These are phyloP conservation scores for Pachycephala philippinensis DNA, from an alignment of 2,113 vertebrate species.

Conservation along the genomic window DNA sequence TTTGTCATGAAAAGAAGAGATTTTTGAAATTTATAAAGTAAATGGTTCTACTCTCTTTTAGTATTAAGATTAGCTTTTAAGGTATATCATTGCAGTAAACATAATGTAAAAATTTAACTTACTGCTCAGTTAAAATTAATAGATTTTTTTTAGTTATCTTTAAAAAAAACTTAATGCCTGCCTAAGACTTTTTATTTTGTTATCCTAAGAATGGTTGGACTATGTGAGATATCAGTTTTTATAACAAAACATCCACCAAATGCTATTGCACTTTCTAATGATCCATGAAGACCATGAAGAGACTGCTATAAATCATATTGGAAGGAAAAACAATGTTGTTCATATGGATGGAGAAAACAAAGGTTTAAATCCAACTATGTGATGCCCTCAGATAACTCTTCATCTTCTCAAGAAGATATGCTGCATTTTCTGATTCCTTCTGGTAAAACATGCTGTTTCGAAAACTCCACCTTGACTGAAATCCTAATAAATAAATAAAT, in stretches of 20 bases:
- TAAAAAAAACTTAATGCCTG: not conserved
- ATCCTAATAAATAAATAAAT: not conserved
- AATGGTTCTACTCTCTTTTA: not conserved
- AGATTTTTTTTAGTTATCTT: not conserved
- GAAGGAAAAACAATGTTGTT: not conserved
- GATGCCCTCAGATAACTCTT: not conserved
- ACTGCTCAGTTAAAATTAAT: not conserved
- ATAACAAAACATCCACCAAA: not conserved
- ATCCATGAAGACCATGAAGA: conserved; percentile 1
- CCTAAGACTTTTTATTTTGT: not conserved
- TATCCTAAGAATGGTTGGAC: not conserved
- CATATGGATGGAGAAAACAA: not conserved
- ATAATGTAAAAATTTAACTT: not conserved
- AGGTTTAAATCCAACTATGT: not conserved
- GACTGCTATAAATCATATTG: not conserved
- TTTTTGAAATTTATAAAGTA: not conserved
- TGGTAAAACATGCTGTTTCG: not conserved
- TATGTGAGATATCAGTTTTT: not conserved
- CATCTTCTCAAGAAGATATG: not conserved
- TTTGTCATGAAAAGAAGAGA: not conserved
- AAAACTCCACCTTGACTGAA: not conserved
- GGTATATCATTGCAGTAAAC: not conserved
- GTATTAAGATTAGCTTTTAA: not conserved
- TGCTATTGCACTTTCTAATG: conserved; percentile 16
- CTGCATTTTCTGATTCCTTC: not conserved